Base-by-base conservation (phyloP, 2,888 invertebrate genomes). In the Nomada ferruginata region DNA sequence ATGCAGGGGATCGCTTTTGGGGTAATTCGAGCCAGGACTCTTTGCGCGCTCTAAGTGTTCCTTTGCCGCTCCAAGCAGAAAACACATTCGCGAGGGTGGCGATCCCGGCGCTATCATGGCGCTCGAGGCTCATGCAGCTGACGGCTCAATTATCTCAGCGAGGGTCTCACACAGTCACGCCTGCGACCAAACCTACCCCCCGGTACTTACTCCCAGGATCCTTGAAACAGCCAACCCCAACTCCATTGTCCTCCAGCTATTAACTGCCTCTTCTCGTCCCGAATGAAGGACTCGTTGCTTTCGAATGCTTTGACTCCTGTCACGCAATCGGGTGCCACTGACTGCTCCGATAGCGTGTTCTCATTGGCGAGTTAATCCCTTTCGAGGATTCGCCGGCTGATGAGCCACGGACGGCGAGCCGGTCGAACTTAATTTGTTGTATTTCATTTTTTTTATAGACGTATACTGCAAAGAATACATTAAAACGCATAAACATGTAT, bases 101-200 rank as follows among this genome's bases (percentile, higher is more conserved):
- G 76, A 70, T 64, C 70, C 66, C 66, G 83, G 88, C 85, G 88
- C 89, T 91, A 91, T 92, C 90, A 91, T 89, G 89, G 89, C 87
- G 89, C 90, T 87, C 79, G 89, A 87, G 88, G 91, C 89, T 89
- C 89, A 87, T 93, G 93, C 93, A 92, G 92, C 92, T 93, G 93
- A 93, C 93, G 92, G 92, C 91, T 93, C 93, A 93, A 93, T 93
- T 93, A 93, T 93, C 92, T 92, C 91, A 84, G 89, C 89, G 86
- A 90, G 85, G 87, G 89, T 85, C 89, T 91, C 89, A 89, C 89
- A 88, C 90, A 92, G 90, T 92, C 91, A 91, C 91, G 90, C 92
- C 91, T 88, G 90, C 89, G 86, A 90, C 90, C 87, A 78, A 87
- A 74, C 83, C 80, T 83, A 77, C 72, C 85, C 69, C 71, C 63